phyloP scores from a whole-genome alignment of 2,113 vertebrate species.

The Albula goreensis region DNA sequence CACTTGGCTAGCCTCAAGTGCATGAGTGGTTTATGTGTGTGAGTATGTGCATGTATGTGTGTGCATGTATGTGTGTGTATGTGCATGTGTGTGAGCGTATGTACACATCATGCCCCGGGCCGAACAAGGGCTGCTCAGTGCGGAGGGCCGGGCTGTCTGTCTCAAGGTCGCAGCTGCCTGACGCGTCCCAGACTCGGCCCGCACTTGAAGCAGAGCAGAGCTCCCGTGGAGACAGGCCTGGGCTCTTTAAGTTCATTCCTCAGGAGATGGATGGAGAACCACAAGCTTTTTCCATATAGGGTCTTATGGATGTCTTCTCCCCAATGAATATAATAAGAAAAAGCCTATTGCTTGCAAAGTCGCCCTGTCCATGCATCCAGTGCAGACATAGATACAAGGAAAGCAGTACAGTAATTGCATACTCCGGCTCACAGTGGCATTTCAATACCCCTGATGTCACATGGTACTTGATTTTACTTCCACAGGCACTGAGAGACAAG shows the following conservation, averaged over 20 bases:
- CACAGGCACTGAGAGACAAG: too few relatives aligned
- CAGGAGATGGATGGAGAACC: conserved; percentile 28
- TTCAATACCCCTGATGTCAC: neutral
- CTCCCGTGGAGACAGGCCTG: conserved; percentile 4
- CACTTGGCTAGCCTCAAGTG: too few relatives aligned
- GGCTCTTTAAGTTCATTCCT: conserved; percentile 23
- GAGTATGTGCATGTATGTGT: neutral
- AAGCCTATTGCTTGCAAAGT: neutral
- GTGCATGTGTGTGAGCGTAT: neutral
- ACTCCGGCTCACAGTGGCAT: neutral
- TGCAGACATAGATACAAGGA: neutral
- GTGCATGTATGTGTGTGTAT: conserved; percentile 1
- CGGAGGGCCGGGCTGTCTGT: neutral
- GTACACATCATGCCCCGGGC: neutral
- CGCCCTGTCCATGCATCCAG: neutral
- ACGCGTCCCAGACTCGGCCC: conserved; percentile 18
- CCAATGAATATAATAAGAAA: too few relatives aligned
- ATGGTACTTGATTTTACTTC: too few relatives aligned
- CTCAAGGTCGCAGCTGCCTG: conserved; percentile 27
- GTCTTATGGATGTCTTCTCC: neutral
- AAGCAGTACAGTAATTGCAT: neutral
- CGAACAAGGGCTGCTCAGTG: conserved; percentile 5
- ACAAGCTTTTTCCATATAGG: conserved; percentile 31
- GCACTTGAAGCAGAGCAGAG: conserved; percentile 21
- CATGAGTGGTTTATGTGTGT: too few relatives aligned